phyloP scores from a whole-genome alignment of 2,888 invertebrate genomes.

The Eremobia ochroleuca region DNA sequence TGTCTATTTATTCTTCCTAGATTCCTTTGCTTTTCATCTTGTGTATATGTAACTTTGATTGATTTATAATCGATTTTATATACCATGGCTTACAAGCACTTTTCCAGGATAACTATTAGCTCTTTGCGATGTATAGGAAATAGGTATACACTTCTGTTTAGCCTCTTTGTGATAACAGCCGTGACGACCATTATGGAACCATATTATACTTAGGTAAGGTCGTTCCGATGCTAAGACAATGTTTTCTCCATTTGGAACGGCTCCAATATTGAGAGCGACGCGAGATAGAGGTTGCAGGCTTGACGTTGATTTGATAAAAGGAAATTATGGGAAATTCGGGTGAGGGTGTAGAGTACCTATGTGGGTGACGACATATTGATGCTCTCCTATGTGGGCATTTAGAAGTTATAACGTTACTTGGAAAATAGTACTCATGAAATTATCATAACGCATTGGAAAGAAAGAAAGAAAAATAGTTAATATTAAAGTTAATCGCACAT shows the following conservation, averaged over 20 bases:
- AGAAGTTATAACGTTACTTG: neutral
- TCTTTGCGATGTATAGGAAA: slow-evolving; percentile 14
- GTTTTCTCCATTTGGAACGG: slow-evolving; percentile 64
- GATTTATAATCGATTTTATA: neutral
- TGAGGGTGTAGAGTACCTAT: neutral
- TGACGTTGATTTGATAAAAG: slow-evolving; percentile 21
- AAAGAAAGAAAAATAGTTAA: neutral
- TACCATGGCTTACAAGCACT: neutral
- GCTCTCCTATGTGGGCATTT: neutral
- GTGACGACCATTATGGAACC: slow-evolving; percentile 46
- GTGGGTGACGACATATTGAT: neutral
- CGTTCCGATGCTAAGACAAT: slow-evolving; percentile 67
- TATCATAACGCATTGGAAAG: neutral
- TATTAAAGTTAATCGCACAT: too few relatives aligned
- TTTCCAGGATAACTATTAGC: neutral
- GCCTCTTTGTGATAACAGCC: slow-evolving; percentile 38
- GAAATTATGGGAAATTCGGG: slow-evolving; percentile 6
- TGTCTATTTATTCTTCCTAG: neutral
- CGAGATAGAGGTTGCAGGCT: slow-evolving; percentile 47
- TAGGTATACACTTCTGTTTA: slow-evolving; percentile 20
- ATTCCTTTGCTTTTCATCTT: neutral
- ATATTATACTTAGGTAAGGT: slow-evolving; percentile 62
- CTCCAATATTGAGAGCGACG: slow-evolving; percentile 59
- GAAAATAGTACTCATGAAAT: neutral
- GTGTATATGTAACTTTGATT: neutral